Evolutionary conservation across 2,888 invertebrate species (phyloP), one percentile per base, ranked within the genome.

Genomic region (Leptura quadrifasciata): DNA sequence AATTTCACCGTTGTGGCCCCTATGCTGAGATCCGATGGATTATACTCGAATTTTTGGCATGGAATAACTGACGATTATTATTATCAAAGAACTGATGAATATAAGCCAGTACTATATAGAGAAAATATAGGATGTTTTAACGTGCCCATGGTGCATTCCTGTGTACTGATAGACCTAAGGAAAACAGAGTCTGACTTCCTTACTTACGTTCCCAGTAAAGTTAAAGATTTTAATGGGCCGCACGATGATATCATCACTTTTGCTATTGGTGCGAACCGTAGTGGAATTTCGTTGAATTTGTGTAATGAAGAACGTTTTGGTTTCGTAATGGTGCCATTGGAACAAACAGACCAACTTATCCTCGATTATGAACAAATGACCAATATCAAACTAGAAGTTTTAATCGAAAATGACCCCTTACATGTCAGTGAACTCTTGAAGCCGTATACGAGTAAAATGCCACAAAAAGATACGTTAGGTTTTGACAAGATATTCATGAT

Each of bases 41-140:
- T 95, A 52, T 98, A 98, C 88, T 97, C 97, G 18, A 99, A 99
- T 89, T 99, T 97, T 89, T 99, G 98, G 98, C 95, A 95, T 83
- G 98, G 95, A 3, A 97, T 98, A 96, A 93, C 95, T 0, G 91
- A 93, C 0, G 92, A 95, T 77, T 97, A 95, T 87, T 95, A 98
- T 87, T 97, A 97, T 86, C 89, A 92, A 80, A 91, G 98, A 84
- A 96, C 97, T 0, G 94, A 95, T 5, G 94, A 95, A 60, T 99
- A 98, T 87, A 93, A 94, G 83, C 93, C 94, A 1, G 96, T 98
- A 67, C 90, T 96, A 58, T 91, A 93, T 78, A 89, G 94, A 15
- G 91, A 93, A 75, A 84, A 92, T 72, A 86, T 89, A 0, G 98
- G 97, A 0, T 95, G 96, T 85, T 95, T 95, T 86, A 85, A 90